Conservation (phyloP, 2,113 vertebrate genomes). For the Nerophis ophidion region DNA sequence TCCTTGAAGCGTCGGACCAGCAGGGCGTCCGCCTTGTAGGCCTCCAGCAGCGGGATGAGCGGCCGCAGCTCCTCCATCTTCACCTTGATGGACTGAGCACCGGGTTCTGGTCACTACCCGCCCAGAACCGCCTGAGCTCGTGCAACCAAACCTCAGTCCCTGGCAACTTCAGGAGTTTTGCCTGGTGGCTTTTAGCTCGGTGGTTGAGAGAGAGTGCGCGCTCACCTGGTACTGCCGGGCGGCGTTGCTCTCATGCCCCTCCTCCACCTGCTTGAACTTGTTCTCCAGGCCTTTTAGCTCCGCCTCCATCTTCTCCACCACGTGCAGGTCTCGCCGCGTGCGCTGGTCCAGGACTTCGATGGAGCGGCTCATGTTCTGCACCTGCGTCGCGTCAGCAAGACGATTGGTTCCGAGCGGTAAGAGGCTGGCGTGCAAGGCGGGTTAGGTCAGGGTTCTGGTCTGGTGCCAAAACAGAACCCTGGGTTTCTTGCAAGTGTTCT, state of each 20-base stretch:
- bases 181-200: no score
- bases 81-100: constrained; percentile 90
- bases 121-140: no score
- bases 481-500: no score
- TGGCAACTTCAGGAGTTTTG: no score
- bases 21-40: constrained; percentile 96
- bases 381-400: constrained; percentile 59
- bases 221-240: constrained; percentile 92
- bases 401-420: no score
- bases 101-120: neutral
- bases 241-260: constrained; percentile 88
- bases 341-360: constrained; percentile 92
- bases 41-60: constrained; percentile 95
- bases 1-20: constrained; percentile 97
- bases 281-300: constrained; percentile 88
- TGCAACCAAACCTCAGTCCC: no score
- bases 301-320: constrained; percentile 94
- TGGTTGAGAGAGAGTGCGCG: neutral
- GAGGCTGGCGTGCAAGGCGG: no score
- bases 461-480: no score
- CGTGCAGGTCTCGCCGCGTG: constrained; percentile 90
- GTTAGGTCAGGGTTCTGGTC: no score
- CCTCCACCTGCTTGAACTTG: constrained; percentile 92
- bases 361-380: constrained; percentile 97
- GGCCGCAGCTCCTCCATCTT: constrained; percentile 98